Base-by-base conservation (phyloP, 1,140 invertebrate genomes). In the Nylanderia fulva region DNA sequence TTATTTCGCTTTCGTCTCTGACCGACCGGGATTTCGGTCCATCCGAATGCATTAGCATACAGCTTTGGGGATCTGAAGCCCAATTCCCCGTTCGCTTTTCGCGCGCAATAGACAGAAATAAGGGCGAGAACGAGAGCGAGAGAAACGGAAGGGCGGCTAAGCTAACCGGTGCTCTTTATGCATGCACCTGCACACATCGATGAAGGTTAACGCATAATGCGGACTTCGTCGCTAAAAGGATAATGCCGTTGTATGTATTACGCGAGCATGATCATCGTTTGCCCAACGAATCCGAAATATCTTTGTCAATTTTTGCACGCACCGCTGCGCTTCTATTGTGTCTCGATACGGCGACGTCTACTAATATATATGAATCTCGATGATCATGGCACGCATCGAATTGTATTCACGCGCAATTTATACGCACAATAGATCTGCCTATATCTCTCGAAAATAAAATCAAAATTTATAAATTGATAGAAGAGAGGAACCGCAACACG, bases 201-300 rank as follows among this genome's bases (percentile, higher is more conserved):
- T 89, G 87, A 86, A 88, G 71, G 72, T 89, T 88, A 88, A 86
- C 87, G 87, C 86, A 89, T 86, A 88, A 88, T 85, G 54, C 24
- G 77, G 21, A 84, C 71, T 82, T 84, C 58, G 29, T 54, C 64
- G 39, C 63, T 86, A 88, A 88, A 24, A 88, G 87, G 87, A 88
- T 88, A 89, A 88, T 85, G 84, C 69, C 75, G 84, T 88, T 88
- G 24, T 45, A 52, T 13, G 42, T 75, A 87, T n/a, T 76, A 68
- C 66, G 29, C 39, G 54, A n/a, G 56, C 52, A 29, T 76, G 76
- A 74, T 75, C 84, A 45, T 69, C 60, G 52, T 89, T 86, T 89
- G 88, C 87, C 60, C 85, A 88, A 84, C 88, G 87, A 88, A 86
- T 89, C 77, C 58, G 84, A 89, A 89, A 88, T 88, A 88, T 89